Evolutionary conservation across 92 coral and sea anemone species (phyloP).

Genomic region (Pocillopora meandrina): DNA sequence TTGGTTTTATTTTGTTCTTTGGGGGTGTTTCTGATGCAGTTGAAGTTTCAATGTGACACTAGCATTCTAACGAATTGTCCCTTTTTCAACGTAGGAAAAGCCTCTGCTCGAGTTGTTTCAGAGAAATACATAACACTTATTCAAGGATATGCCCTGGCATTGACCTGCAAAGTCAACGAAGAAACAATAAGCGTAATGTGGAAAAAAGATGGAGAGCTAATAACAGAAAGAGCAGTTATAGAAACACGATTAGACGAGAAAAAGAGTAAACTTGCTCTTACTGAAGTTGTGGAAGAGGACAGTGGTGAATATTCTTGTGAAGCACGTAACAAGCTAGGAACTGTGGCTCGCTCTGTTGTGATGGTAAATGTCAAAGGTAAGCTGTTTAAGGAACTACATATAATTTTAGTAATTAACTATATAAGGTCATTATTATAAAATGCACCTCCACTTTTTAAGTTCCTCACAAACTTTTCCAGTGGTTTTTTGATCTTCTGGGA

Average conservation of each 20-base stretch:
- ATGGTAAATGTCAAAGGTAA: not conserved
- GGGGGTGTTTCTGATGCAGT: too few species aligned
- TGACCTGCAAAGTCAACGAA: not conserved
- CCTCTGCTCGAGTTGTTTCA: not conserved
- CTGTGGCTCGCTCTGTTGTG: not conserved
- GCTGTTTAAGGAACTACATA: not conserved
- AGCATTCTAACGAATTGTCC: too few species aligned
- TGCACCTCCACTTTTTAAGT: not conserved
- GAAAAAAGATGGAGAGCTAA: not conserved
- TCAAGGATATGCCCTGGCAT: not conserved
- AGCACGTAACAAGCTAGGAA: not conserved
- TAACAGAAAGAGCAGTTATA: not conserved
- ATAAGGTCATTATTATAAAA: not conserved
- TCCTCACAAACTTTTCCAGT: not conserved
- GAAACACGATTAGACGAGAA: too few species aligned
- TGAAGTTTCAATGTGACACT: too few species aligned
- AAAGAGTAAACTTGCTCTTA: not conserved
- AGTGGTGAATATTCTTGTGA: not conserved
- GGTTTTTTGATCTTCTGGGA: too few species aligned
- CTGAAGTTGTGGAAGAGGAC: not conserved
- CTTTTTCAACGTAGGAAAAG: not conserved
- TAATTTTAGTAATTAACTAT: too few species aligned
- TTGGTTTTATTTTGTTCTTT: too few species aligned
- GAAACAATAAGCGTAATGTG: not conserved
- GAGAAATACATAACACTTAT: not conserved